Evolutionary conservation across 2,113 vertebrate genomes (phyloP).

Genomic region (Menura novaehollandiae): DNA sequence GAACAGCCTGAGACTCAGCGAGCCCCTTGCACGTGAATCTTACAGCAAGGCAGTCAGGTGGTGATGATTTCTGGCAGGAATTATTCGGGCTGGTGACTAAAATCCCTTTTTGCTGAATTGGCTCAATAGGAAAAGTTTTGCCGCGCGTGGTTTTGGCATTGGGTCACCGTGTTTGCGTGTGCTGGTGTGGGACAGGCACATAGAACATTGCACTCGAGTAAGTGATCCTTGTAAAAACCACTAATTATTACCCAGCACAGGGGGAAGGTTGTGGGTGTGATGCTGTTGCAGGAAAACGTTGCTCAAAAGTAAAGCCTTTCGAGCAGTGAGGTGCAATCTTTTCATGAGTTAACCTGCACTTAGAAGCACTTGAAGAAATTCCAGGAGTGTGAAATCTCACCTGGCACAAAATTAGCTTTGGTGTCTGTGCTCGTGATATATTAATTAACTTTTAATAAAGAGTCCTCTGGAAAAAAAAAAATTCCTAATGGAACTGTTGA

Average conservation of each 20-base stretch:
- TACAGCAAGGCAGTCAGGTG: neutral
- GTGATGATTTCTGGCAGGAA: neutral
- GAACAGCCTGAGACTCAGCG: neutral
- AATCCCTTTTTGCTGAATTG: neutral
- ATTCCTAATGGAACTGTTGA: neutral
- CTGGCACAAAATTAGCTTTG: neutral
- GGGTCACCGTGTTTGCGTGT: neutral
- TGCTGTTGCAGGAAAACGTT: neutral
- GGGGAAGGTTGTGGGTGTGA: neutral
- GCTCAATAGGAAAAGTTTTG: neutral
- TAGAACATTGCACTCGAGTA: neutral
- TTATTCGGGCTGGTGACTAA: neutral
- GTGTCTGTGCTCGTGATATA: neutral
- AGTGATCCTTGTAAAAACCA: neutral
- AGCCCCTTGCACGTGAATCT: neutral
- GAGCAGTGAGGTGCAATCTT: neutral
- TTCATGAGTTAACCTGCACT: neutral
- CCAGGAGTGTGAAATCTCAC: neutral
- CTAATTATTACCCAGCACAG: neutral
- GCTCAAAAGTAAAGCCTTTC: neutral
- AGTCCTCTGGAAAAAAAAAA: neutral
- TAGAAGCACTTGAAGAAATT: neutral
- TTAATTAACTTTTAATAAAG: neutral
- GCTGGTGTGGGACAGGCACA: neutral
- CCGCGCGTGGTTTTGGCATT: neutral